These are phyloP conservation scores for Nipponia nippon DNA, from an alignment of 2,113 vertebrate genomes.

Conservation along the genomic window DNA sequence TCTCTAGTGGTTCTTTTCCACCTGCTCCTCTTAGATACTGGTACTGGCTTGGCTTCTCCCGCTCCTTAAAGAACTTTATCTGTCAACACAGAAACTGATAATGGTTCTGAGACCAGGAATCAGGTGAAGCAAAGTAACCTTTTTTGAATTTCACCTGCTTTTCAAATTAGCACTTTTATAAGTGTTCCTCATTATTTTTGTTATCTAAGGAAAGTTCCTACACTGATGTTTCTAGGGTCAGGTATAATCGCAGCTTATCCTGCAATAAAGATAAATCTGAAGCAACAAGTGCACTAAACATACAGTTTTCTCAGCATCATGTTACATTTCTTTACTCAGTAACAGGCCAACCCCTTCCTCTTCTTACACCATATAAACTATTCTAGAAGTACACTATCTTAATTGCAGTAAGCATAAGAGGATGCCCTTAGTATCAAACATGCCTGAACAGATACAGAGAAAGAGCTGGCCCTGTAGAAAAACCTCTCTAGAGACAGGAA, in stretches of 20 bases:
- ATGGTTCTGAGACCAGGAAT: neutral
- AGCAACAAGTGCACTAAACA: neutral
- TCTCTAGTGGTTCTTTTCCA: neutral
- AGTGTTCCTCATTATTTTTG: neutral
- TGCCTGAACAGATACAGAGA: neutral
- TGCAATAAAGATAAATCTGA: neutral
- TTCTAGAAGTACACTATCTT: neutral
- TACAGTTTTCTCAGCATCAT: neutral
- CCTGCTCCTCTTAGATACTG: neutral
- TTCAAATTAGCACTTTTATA: neutral
- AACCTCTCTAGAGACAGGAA: neutral
- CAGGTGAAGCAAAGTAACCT: neutral
- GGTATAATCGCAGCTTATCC: neutral
- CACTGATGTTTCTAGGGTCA: neutral
- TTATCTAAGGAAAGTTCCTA: neutral
- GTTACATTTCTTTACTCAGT: neutral
- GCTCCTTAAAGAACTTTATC: neutral
- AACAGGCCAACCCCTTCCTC: neutral
- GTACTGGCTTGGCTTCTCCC: neutral
- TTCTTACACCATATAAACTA: neutral
- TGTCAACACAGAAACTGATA: neutral
- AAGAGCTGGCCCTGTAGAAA: neutral
- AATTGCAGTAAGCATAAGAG: neutral
- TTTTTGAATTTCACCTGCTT: neutral
- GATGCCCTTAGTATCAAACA: neutral